phyloP scores from a whole-genome alignment of 2,888 invertebrate species.

The Hirudinaria manillensis region DNA sequence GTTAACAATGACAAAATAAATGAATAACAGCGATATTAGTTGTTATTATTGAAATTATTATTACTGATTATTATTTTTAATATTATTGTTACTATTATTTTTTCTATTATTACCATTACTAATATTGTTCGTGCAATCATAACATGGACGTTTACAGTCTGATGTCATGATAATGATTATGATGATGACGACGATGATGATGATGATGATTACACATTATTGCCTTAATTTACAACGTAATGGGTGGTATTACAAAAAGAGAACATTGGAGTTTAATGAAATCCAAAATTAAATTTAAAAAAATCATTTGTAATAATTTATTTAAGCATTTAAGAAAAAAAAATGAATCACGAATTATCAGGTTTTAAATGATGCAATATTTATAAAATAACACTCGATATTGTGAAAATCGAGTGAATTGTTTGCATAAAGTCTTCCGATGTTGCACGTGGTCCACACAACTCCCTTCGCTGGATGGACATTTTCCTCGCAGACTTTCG shows the following conservation, averaged over 20 bases:
- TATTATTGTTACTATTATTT: slow-evolving; percentile 19
- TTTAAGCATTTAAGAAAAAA: not conserved
- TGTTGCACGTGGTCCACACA: too few relatives aligned
- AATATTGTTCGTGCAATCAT: slow-evolving; percentile 13
- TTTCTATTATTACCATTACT: slow-evolving; percentile 19
- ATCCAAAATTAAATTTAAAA: not conserved
- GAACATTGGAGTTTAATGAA: too few relatives aligned
- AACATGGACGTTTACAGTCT: not conserved
- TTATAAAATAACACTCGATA: not conserved
- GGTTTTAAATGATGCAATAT: not conserved
- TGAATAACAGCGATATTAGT: too few relatives aligned
- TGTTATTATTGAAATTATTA: not conserved
- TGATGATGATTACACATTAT: not conserved
- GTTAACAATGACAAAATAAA: too few relatives aligned
- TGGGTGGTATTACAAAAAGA: not conserved
- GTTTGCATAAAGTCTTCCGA: too few relatives aligned
- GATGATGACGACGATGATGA: slow-evolving; percentile 6
- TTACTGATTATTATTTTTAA: slow-evolving; percentile 16
- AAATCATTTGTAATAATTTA: not conserved
- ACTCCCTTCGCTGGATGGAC: too few relatives aligned
- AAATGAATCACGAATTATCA: not conserved
- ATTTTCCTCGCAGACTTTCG: too few relatives aligned
- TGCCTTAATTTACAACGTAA: not conserved
- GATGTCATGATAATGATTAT: not conserved
- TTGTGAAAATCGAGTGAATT: too few relatives aligned